These are phyloP conservation scores for Onthophagus taurus DNA, from an alignment of 1,140 invertebrate species.

Conservation along the genomic window DNA sequence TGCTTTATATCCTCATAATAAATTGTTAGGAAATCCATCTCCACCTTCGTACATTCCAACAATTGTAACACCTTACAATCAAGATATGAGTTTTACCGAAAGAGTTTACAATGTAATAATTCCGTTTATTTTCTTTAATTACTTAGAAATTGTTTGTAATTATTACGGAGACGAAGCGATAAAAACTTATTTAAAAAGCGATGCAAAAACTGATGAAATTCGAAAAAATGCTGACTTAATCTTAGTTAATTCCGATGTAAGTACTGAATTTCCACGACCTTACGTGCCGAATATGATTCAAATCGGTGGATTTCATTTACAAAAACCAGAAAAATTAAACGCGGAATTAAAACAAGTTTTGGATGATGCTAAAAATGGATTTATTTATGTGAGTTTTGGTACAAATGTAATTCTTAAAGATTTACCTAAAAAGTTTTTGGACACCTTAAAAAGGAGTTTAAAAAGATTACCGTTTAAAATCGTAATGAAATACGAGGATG, in stretches of 20 bases:
- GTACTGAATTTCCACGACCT: constrained; percentile 31
- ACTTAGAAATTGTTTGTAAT: too few relatives aligned
- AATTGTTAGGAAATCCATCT: background rate
- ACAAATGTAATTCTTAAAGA: background rate
- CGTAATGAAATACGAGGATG: background rate
- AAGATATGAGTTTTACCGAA: constrained; percentile 13
- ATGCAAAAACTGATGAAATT: constrained; percentile 40
- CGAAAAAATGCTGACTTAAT: constrained; percentile 34
- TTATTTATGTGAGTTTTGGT: constrained; percentile 6
- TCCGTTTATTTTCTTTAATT: background rate
- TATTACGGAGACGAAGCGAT: background rate
- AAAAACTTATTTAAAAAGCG: constrained; percentile 23
- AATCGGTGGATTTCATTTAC: constrained; percentile 31
- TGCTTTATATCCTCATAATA: background rate
- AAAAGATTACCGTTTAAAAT: background rate
- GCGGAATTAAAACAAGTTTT: constrained; percentile 19
- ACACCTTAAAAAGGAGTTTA: constrained; percentile 2
- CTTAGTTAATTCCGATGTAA: constrained; percentile 35
- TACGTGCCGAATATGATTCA: constrained; percentile 33
- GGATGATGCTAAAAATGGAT: background rate
- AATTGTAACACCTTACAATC: background rate
- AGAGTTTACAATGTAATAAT: constrained; percentile 2
- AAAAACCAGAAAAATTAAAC: constrained; percentile 23
- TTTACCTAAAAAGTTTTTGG: background rate
- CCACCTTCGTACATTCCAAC: constrained; percentile 10